These are phyloP conservation scores for Helogale parvula DNA, from an alignment of 2,113 vertebrate genomes.

Conservation along the genomic window DNA sequence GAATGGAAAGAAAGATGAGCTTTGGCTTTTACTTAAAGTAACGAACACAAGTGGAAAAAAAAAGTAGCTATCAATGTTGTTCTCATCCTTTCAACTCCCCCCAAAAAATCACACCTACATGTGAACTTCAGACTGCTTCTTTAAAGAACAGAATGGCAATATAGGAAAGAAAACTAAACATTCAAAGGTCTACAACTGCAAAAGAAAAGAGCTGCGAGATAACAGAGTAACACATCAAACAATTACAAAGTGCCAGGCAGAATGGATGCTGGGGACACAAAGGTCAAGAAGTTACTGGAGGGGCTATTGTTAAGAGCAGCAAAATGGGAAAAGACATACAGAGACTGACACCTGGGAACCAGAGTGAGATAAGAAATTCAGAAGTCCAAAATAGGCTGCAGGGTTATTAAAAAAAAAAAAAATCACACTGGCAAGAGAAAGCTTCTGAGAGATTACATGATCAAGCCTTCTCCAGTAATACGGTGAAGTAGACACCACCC, in stretches of 20 bases:
- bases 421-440: not conserved
- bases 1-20: not conserved
- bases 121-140: not conserved
- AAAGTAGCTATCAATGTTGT: not conserved
- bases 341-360: not conserved
- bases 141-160: not conserved
- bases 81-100: not conserved
- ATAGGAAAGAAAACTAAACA: slow-evolving; percentile 21
- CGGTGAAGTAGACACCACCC: not conserved
- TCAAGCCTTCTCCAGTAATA: not conserved
- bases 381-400: not conserved
- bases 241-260: not conserved
- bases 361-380: not conserved
- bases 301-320: not conserved
- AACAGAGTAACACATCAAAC: not conserved
- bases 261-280: not conserved
- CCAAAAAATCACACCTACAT: not conserved
- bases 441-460: not conserved
- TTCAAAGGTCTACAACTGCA: not conserved
- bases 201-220: not conserved
- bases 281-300: not conserved
- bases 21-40: not conserved
- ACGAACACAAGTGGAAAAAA: not conserved
- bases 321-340: not conserved
- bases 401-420: not conserved